Percentiles rank a stretch among this genome's conserved stretches.
phyloP scores from a whole-genome alignment of 2,888 invertebrate genomes.

The Ramazzottius varieornatus region DNA sequence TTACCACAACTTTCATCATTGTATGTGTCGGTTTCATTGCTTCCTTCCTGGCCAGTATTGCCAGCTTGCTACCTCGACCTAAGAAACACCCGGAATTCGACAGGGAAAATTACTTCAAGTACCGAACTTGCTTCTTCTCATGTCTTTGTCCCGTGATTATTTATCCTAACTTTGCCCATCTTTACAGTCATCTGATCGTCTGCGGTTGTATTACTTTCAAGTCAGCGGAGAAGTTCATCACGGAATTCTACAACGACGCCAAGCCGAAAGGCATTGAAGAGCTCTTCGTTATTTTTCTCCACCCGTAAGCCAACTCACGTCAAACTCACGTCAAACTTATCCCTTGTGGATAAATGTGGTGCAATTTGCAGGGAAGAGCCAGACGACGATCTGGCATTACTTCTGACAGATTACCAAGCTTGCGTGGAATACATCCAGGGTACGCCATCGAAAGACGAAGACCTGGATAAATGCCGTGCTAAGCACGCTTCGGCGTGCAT shows the following conservation, averaged over 20 bases:
- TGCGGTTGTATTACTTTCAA: background rate
- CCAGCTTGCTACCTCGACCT: background rate
- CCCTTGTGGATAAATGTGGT: background rate
- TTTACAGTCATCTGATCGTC: background rate
- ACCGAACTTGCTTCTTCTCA: no score
- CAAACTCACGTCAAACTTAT: background rate
- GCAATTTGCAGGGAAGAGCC: background rate
- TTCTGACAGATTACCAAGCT: background rate
- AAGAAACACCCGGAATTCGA: background rate
- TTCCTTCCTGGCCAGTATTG: background rate
- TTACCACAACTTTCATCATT: no score
- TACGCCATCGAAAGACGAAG: background rate
- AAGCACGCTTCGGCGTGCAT: background rate
- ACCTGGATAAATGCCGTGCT: background rate
- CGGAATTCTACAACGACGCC: background rate
- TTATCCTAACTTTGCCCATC: no score
- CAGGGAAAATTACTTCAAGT: background rate
- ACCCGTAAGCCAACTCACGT: background rate
- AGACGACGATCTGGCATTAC: background rate
- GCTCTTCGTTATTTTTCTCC: background rate
- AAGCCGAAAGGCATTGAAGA: background rate
- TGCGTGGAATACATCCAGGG: background rate
- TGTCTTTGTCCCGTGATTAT: no score
- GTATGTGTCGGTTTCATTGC: slow-evolving; percentile 1
- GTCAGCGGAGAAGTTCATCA: background rate